A percentile compares a stretch with the other conserved stretches of the same genome.
These are phyloP conservation scores for Campylomormyrus numenius DNA, from an alignment of 2,113 vertebrate genomes.

Conservation along the genomic window DNA sequence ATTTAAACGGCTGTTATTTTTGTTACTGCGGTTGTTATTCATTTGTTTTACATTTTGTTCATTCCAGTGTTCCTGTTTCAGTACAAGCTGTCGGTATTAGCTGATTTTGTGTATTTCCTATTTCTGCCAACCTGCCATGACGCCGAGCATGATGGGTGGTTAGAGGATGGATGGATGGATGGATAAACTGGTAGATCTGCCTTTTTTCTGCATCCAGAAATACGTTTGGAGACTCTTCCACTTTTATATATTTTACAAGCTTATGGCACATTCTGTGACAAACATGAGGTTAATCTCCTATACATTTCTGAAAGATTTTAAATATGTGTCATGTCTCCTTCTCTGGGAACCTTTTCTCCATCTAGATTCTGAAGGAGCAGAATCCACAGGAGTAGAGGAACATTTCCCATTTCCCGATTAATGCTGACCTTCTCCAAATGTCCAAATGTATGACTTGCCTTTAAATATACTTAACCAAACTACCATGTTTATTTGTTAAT, in stretches of 20 bases:
- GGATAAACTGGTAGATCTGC: neutral
- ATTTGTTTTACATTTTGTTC: neutral
- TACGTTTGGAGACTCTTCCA: neutral
- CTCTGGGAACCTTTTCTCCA: neutral
- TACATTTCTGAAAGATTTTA: neutral
- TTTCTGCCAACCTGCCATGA: neutral
- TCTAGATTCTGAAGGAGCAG: neutral
- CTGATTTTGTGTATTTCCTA: neutral
- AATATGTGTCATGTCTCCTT: neutral
- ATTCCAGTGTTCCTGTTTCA: neutral
- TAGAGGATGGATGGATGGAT: neutral
- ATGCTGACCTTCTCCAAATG: neutral
- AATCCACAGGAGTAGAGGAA: neutral
- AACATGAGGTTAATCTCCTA: neutral
- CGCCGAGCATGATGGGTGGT: neutral
- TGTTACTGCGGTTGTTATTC: neutral
- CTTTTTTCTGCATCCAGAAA: neutral
- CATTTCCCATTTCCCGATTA: neutral
- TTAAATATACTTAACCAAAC: neutral
- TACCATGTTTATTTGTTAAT: neutral
- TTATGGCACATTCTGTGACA: neutral
- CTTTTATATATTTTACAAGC: neutral
- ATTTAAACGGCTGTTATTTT: neutral
- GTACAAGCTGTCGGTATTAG: neutral
- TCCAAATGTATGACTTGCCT: neutral